Evolutionary conservation across 2,888 invertebrate genomes (phyloP), one percentile per base, ranked within the genome.

Genomic region (Eupithecia pulchellata): DNA sequence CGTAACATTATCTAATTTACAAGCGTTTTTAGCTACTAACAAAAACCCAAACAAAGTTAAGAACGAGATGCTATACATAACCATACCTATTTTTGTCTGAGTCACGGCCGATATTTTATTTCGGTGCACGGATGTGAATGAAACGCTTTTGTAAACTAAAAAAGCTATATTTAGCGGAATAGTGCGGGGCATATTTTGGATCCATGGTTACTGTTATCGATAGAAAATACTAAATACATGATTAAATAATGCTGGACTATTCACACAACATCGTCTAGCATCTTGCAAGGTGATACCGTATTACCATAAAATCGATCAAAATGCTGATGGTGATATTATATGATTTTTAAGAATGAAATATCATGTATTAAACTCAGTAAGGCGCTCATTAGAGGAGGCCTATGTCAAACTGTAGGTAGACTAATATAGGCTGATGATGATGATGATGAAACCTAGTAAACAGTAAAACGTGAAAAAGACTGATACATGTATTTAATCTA

Each of bases 111-210:
- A 81, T 71, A 63, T 86, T 85, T 80, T 85, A 85, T 82, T 79
- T 73, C 72, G 77, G 79, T 77, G 71, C 77, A 77, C 80, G 81
- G 80, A 79, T 80, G 79, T 88, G 84, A 88, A 89, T 89, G 87
- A 84, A 84, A 81, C 79, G 79, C 79, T 78, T 79, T 79, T 84
- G 79, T 84, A 82, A 82, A 85, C 84, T 83, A 83, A 82, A 85
- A 86, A 83, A 80, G 83, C 83, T 89, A 89, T 87, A 86, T 87
- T 87, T 89, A 87, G 81, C 76, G 58, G 66, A 47, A 58, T 83
- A 86, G 87, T 73, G 86, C 74, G 69, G 85, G 68, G 75, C 69
- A 36, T 27, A 30, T 20, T 36, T 42, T 9, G 13, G 1, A 57
- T 58, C 47, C 42, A 69, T 74, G 20, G 20, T 47, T 20, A 4